Evolutionary conservation across 2,797 vertebrate genomes (phyloP).

Genomic region (Rhyacichthys aspro): DNA sequence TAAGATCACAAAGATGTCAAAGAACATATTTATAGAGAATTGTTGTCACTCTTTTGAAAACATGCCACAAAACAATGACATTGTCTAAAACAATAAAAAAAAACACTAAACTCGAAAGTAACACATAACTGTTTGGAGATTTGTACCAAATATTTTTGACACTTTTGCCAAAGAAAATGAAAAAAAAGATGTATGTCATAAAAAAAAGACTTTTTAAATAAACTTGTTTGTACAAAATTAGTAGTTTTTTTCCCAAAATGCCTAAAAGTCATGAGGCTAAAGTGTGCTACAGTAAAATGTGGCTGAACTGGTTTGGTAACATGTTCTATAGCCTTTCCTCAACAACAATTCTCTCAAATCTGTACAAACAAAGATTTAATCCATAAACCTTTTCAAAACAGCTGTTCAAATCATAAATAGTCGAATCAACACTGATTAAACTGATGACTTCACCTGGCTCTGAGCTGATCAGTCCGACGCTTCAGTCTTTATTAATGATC

Average conservation of each 20-base stretch:
- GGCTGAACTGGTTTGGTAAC: neutral
- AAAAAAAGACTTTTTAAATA: neutral
- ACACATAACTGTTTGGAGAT: too few species aligned
- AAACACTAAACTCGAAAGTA: too few species aligned
- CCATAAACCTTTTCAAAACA: too few species aligned
- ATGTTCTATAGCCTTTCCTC: neutral
- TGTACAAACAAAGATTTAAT: neutral
- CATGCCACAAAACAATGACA: too few species aligned
- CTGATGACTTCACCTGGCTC: neutral
- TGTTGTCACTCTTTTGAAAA: too few species aligned
- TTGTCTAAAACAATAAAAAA: too few species aligned
- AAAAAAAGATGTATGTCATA: too few species aligned
- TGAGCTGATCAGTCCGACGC: neutral
- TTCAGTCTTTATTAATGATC: neutral
- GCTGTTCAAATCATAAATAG: neutral
- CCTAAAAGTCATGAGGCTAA: neutral
- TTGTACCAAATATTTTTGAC: too few species aligned
- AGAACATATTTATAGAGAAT: too few species aligned
- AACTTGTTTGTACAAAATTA: neutral
- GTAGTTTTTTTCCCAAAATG: neutral
- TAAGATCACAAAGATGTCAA: too few species aligned
- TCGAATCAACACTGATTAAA: neutral
- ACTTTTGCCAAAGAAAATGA: too few species aligned
- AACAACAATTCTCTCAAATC: neutral
- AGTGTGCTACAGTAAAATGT: neutral